Base-by-base conservation (phyloP, 2,888 invertebrate species). In the Rotaria sp. region DNA sequence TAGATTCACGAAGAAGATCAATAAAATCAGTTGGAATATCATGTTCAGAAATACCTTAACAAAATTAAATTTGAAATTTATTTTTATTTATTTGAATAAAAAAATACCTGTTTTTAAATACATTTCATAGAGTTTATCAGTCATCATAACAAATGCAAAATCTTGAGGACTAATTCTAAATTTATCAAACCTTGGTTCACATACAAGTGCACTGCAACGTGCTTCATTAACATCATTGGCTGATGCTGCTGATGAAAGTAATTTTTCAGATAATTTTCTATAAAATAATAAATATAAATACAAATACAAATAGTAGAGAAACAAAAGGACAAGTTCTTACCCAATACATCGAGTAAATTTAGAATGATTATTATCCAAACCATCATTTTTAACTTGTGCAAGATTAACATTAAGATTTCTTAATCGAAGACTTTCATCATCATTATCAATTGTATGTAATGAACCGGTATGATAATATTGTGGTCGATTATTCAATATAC, bases 381-480 rank as follows among this genome's bases (percentile, higher is more conserved):
- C 26, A 45, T 80, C 80, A 80, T 38, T 21, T 67, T 4, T 35
- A 1, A 67, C 21, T 35, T 67, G 30, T 21, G 15, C 21, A 7
- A 67, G 5, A 67, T 80, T 45, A 41, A 80, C 80, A 80, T 80
- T 45, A 3, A 80, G 45, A 15, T 45, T 80, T 45, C 21, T 80
- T 4, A 80, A 80, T 80, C 80, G 67, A 67, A 35, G 67, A 35
- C 67, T 21, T 67, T 67, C 67, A 26, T 80, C 80, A 0, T 80
- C 80, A 80, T 80, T 80, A 45, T 45, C 11, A 45, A 80, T 80
- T 45, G 45, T 80, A 80, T 80, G 80, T 45, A 80, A 45, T 80
- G 80, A 80, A 80, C 80, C 80, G n/a, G 24, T n/a, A n/a, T 45
- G 80, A 80, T 45, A 80, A n/a, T 45, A 80, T 80, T 80, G 80